These are phyloP conservation scores for Drosophila novamexicana DNA, from an alignment of 1,140 invertebrate species.

Conservation along the genomic window DNA sequence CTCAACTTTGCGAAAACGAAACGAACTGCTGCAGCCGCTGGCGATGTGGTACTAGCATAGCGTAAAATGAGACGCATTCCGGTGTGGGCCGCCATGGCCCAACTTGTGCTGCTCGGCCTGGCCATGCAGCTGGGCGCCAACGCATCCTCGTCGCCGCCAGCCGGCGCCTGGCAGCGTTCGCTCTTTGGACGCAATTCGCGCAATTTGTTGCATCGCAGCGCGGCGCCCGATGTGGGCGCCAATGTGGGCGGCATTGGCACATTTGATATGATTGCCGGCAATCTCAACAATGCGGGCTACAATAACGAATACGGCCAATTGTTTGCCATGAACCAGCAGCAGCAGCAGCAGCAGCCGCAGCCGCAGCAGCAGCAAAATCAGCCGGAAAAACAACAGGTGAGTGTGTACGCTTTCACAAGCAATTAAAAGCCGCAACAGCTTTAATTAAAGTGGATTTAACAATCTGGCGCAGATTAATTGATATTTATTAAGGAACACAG, in stretches of 20 bases:
- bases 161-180: constrained; percentile 88
- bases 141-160: constrained; percentile 17
- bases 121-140: constrained; percentile 43
- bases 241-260: neutral
- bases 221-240: constrained; percentile 1
- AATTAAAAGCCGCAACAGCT: neutral
- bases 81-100: constrained; percentile 59
- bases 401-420: neutral
- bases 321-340: constrained; percentile 29
- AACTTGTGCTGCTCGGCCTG: constrained; percentile 71
- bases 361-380: constrained; percentile 41
- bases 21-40: constrained; percentile 15
- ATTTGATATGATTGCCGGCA: constrained; percentile 37
- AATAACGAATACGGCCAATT: constrained; percentile 48
- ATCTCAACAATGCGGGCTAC: constrained; percentile 28
- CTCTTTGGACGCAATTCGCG: constrained; percentile 94
- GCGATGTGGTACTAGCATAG: constrained; percentile 56
- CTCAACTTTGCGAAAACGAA: neutral
- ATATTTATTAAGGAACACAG: too few relatives aligned
- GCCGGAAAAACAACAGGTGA: constrained; percentile 29
- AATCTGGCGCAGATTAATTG: too few relatives aligned
- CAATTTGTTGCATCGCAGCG: constrained; percentile 87
- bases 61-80: constrained; percentile 70
- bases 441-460: neutral
- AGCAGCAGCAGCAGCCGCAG: constrained; percentile 21